Evolutionary conservation across 2,888 invertebrate genomes (phyloP).

Genomic region (Diaphora mendica): DNA sequence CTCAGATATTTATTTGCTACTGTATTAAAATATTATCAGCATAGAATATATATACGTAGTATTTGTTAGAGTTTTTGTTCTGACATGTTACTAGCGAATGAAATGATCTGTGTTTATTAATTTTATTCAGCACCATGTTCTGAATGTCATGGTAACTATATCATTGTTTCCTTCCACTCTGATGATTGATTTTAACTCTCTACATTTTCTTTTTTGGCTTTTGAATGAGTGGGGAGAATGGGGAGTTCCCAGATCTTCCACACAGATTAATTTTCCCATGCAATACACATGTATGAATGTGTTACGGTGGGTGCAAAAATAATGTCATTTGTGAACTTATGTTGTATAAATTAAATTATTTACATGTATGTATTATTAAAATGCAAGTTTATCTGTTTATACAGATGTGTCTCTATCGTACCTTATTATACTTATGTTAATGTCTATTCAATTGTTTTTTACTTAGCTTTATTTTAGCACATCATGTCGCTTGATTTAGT

Average conservation of each 20-base stretch:
- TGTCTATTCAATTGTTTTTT: background rate
- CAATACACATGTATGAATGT: background rate
- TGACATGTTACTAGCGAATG: background rate
- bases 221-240: too few relatives aligned
- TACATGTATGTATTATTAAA: background rate
- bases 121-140: background rate
- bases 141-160: background rate
- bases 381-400: background rate
- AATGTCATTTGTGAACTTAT: background rate
- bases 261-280: background rate
- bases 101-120: background rate
- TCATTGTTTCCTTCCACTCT: background rate
- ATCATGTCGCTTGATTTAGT: too few relatives aligned
- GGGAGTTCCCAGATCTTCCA: too few relatives aligned
- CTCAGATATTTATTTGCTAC: background rate
- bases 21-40: background rate
- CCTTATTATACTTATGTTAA: background rate
- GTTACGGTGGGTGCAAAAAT: background rate
- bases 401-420: background rate
- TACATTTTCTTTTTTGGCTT: too few relatives aligned
- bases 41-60: background rate
- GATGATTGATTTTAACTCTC: background rate
- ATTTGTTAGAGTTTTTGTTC: background rate
- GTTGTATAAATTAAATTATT: background rate
- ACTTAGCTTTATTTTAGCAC: too few relatives aligned